These are phyloP conservation scores for Betta splendens DNA, from an alignment of 2,797 vertebrate genomes.

Conservation along the genomic window DNA sequence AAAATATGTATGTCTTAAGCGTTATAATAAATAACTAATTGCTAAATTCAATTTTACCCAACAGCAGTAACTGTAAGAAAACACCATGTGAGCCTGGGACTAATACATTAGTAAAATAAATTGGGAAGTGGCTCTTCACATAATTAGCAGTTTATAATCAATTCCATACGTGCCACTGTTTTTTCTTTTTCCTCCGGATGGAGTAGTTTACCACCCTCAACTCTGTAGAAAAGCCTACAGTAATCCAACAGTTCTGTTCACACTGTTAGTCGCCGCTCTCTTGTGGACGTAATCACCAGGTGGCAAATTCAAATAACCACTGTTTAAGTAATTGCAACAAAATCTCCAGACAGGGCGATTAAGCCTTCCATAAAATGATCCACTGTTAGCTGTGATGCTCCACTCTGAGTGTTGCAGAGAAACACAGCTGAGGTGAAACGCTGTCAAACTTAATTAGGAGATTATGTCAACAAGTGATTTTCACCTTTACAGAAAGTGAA, in stretches of 20 bases:
- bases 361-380: conserved; percentile 28
- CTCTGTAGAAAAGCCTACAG: conserved; percentile 20
- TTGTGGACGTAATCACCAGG: conserved; percentile 40
- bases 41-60: conserved; percentile 10
- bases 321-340: conserved; percentile 30
- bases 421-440: conserved; percentile 13
- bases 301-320: conserved; percentile 46
- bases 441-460: conserved; percentile 1
- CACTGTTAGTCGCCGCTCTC: conserved; percentile 31
- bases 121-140: conserved; percentile 15
- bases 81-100: not conserved
- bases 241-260: conserved; percentile 31
- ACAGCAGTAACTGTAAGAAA: conserved; percentile 8
- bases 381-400: conserved; percentile 45
- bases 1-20: not conserved
- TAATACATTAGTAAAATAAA: conserved; percentile 32
- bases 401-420: conserved; percentile 12
- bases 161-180: conserved; percentile 5
- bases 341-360: conserved; percentile 42
- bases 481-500: conserved; percentile 14
- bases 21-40: conserved; percentile 12
- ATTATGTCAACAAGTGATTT: conserved; percentile 9
- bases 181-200: conserved; percentile 22
- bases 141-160: conserved; percentile 29
- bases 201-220: conserved; percentile 1